phyloP scores from a whole-genome alignment of 2,888 invertebrate genomes.

The Lycocerus yunnanus region DNA sequence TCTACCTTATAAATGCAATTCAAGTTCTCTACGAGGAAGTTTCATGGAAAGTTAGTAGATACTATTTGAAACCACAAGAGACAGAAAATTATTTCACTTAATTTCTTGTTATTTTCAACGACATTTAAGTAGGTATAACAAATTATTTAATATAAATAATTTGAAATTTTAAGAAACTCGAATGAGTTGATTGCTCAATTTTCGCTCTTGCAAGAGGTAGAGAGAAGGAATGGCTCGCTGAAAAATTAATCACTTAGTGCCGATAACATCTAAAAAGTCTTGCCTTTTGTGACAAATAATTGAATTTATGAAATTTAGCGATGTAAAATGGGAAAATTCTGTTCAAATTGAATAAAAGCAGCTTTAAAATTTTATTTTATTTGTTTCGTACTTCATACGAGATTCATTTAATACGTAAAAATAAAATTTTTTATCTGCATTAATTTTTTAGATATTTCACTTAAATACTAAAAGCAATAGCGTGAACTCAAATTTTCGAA shows the following conservation, averaged over 20 bases:
- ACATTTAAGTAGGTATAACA: too few species aligned
- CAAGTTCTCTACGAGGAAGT: too few species aligned
- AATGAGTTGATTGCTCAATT: neutral
- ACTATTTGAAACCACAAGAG: too few species aligned
- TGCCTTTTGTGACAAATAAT: neutral
- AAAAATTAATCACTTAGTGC: neutral
- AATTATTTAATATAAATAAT: neutral
- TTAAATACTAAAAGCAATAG: neutral
- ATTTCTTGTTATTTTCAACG: neutral
- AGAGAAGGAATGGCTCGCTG: neutral
- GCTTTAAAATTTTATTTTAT: neutral
- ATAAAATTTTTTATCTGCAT: neutral
- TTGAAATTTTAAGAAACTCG: neutral
- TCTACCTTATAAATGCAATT: too few species aligned
- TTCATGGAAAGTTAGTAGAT: too few species aligned
- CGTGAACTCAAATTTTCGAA: neutral
- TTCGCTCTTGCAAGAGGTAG: neutral
- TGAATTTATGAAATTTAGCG: neutral
- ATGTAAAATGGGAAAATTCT: neutral
- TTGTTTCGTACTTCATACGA: neutral
- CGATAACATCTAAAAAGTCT: neutral
- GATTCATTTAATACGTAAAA: neutral
- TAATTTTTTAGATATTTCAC: neutral
- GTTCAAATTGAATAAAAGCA: neutral
- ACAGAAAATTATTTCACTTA: too few species aligned